Evolutionary conservation across 2,797 vertebrate species (phyloP).

Genomic region (Thaleichthys pacificus): DNA sequence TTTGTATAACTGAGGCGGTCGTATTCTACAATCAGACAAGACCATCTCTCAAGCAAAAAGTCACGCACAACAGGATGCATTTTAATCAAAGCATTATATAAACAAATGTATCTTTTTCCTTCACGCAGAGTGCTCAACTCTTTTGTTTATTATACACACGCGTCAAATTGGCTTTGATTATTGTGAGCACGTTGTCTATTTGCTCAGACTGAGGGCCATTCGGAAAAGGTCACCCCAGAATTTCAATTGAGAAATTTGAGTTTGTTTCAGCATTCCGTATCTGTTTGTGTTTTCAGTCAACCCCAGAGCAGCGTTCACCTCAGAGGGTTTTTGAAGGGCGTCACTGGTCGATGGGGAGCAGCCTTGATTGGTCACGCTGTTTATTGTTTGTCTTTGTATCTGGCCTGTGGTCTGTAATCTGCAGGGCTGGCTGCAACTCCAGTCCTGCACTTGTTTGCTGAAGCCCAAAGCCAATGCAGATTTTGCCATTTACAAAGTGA

Average conservation of each 20-base stretch:
- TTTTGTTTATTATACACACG: slow-evolving; percentile 26
- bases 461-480: slow-evolving; percentile 60
- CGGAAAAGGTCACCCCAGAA: slow-evolving; percentile 55
- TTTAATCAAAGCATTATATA: slow-evolving; percentile 61
- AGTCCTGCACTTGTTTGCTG: slow-evolving; percentile 47
- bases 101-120: slow-evolving; percentile 26
- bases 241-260: slow-evolving; percentile 45
- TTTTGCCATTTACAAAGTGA: slow-evolving; percentile 66
- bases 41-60: slow-evolving; percentile 46
- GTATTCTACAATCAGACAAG: slow-evolving; percentile 46
- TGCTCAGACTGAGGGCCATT: slow-evolving; percentile 19
- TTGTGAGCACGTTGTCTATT: slow-evolving; percentile 19
- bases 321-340: slow-evolving; percentile 51
- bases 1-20: slow-evolving; percentile 48
- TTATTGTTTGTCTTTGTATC: slow-evolving; percentile 48
- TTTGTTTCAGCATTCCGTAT: slow-evolving; percentile 15
- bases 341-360: slow-evolving; percentile 46
- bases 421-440: slow-evolving; percentile 35
- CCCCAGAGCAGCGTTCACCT: slow-evolving; percentile 35
- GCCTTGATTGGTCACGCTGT: slow-evolving; percentile 49
- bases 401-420: slow-evolving; percentile 39
- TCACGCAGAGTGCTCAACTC: slow-evolving; percentile 9
- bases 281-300: slow-evolving; percentile 27
- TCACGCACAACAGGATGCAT: slow-evolving; percentile 49
- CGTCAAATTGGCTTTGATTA: slow-evolving; percentile 16